These are phyloP conservation scores for Oscheius onirici DNA, from an alignment of 2,888 invertebrate species.

Conservation along the genomic window DNA sequence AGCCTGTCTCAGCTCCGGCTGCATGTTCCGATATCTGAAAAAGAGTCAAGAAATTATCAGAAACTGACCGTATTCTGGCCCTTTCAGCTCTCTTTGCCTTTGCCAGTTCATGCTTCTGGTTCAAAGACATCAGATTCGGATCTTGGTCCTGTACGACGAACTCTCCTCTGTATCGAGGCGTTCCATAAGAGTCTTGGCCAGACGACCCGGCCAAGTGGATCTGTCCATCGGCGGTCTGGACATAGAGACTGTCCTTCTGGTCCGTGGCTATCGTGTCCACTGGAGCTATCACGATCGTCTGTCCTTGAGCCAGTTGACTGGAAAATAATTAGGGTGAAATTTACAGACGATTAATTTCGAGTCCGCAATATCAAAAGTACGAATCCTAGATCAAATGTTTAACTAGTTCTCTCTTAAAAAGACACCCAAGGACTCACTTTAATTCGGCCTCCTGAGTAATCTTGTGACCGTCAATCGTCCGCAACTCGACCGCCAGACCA, in stretches of 20 bases:
- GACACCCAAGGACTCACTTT: neutral
- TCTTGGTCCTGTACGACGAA: neutral
- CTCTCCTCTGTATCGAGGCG: neutral
- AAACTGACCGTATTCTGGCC: slow-evolving; percentile 37
- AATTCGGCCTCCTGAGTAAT: slow-evolving; percentile 18
- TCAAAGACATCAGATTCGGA: neutral
- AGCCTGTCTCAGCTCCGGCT: slow-evolving; percentile 36
- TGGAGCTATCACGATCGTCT: slow-evolving; percentile 14
- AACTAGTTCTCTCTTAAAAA: no score
- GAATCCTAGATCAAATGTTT: no score
- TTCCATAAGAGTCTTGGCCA: neutral
- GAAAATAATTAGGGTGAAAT: no score
- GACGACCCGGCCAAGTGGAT: neutral
- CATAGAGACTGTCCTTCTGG: neutral
- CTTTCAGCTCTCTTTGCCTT: slow-evolving; percentile 43
- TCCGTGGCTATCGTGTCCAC: neutral
- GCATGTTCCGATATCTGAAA: slow-evolving; percentile 48
- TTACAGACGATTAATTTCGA: no score
- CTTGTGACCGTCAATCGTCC: slow-evolving; percentile 39
- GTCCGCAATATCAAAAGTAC: neutral
- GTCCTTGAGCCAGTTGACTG: slow-evolving; percentile 15
- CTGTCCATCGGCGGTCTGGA: neutral
- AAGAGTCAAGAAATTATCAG: neutral
- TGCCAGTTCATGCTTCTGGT: slow-evolving; percentile 13
- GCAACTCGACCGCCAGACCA: slow-evolving; percentile 45